Evolutionary conservation across 2,888 invertebrate species (phyloP).

Genomic region (Latheticus oryzae): DNA sequence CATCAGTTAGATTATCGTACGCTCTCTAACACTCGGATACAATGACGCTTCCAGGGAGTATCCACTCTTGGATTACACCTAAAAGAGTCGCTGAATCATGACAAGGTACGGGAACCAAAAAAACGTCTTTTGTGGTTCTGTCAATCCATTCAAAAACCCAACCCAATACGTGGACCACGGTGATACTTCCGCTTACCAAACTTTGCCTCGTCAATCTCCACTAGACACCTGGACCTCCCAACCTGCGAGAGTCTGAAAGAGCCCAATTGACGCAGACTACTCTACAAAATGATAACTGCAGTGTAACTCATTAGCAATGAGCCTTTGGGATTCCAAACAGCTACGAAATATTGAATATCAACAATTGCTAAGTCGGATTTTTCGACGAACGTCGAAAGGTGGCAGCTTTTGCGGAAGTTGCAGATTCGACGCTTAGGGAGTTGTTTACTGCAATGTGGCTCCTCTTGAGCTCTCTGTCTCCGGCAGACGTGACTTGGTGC

Average conservation of each 20-base stretch:
- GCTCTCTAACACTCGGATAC: background rate
- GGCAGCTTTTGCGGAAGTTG: no score
- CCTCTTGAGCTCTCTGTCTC: no score
- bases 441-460: no score
- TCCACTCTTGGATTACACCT: background rate
- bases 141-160: background rate
- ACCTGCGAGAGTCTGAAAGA: background rate
- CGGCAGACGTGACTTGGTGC: no score
- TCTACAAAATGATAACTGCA: background rate
- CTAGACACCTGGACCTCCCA: constrained; percentile 1
- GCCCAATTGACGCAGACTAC: background rate
- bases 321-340: no score
- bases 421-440: no score
- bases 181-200: background rate
- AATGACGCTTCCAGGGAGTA: background rate
- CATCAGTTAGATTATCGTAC: background rate
- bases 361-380: no score
- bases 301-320: no score
- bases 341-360: no score
- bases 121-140: background rate
- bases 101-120: background rate
- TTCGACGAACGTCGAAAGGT: no score
- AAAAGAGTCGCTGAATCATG: background rate
- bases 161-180: background rate
- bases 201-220: background rate